Evolutionary conservation across 2,113 vertebrate genomes (phyloP).

Genomic region (Alethe diademata): DNA sequence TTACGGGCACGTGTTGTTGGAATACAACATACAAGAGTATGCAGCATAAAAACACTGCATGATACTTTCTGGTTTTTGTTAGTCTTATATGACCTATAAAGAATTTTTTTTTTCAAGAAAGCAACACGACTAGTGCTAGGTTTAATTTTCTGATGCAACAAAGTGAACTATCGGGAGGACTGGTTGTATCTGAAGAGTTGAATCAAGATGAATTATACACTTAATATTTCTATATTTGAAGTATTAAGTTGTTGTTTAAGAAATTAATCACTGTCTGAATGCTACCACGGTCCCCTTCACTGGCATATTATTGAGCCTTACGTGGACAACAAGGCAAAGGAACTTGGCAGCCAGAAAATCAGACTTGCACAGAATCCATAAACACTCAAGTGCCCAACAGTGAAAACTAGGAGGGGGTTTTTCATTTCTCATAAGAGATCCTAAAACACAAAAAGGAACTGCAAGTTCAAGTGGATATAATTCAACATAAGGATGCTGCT

Average conservation of each 20-base stretch:
- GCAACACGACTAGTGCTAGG: not conserved
- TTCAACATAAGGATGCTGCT: not conserved
- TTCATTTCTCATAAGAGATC: not conserved
- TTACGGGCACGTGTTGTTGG: fast-evolving
- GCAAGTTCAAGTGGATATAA: not conserved
- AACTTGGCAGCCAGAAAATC: not conserved
- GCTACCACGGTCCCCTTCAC: not conserved
- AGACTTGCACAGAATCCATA: not conserved
- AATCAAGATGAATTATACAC: not conserved
- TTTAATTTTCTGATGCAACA: not conserved
- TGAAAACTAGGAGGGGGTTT: not conserved
- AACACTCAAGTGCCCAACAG: not conserved
- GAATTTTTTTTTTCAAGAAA: not conserved
- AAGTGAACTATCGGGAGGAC: not conserved
- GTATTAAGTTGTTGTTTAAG: not conserved
- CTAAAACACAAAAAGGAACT: not conserved
- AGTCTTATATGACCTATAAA: not conserved
- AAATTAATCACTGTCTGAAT: not conserved
- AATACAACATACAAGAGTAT: too few relatives aligned
- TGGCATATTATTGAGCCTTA: not conserved
- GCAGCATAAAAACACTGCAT: not conserved
- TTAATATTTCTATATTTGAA: not conserved
- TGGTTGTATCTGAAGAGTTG: not conserved
- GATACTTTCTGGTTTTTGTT: not conserved
- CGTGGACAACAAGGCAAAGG: not conserved